Base-by-base conservation (phyloP, 2,888 invertebrate species). In the Hyppa rectilinea region DNA sequence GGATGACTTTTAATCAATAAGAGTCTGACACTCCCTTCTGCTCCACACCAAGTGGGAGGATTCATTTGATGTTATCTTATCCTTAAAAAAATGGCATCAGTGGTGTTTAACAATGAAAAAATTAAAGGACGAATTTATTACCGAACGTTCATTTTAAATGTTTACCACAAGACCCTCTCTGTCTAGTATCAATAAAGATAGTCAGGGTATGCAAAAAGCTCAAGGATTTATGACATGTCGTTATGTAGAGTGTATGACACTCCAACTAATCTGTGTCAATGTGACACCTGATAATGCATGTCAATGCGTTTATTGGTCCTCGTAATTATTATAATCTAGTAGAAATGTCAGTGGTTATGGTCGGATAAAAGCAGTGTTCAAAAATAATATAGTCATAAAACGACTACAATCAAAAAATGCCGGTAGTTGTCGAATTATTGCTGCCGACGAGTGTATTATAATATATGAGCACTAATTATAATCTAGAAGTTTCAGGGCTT, bases 201-300 rank as follows among this genome's bases (percentile, higher is more conserved):
- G 26, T n/a, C 31, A 4, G 50, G 50, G 26, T 52, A 78, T 47
- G 34, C 47, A 20, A 29, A 76, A 77, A 79, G 49, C 76, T 59
- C 74, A 77, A 73, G 74, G 74, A 45, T 66, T 77, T 73, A 79
- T 29, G 36, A 45, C 38, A 34, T 43, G n/a, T 47, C 29, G 52
- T 49, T 43, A 61, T 23, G 26, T 79, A 40, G 63, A 79, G 66
- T 74, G 63, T 52, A 45, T 50, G 56, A 47, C 67, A 78, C 80
- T 79, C 7, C 36, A 79, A 43, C 31, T 75, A 80, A 78, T 80
- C 80, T 62, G 52, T 75, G 63, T 58, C 68, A 64, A 64, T 59
- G 59, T 56, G 64, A 68, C 59, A 68, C 50, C 31, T 61, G 68
- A 74, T 74, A 68, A 10, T 75, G 60, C 49, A 67, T 67, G 68